A percentile compares a stretch with the other conserved stretches of the same genome.
Evolutionary conservation across 2,797 vertebrate species (phyloP).

Genomic region (Euthynnus affinis): DNA sequence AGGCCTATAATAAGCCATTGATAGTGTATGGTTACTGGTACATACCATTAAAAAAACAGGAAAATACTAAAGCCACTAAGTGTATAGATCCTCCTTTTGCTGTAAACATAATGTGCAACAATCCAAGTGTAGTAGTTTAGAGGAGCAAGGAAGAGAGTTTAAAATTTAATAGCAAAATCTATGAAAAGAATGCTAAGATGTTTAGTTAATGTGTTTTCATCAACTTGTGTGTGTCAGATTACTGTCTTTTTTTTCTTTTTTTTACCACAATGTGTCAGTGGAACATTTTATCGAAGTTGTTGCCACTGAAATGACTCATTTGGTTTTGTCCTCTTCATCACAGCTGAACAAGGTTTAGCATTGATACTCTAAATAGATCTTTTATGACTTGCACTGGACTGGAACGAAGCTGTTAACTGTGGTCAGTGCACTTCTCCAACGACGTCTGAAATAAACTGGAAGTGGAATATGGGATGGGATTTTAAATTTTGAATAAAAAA

Average conservation of each 20-base stretch:
- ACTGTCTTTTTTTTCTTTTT: background rate
- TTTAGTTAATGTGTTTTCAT: conserved; percentile 6
- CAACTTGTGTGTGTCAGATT: background rate
- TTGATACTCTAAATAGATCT: background rate
- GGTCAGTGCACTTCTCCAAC: background rate
- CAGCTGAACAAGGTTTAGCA: background rate
- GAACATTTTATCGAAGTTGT: background rate
- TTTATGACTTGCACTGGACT: background rate
- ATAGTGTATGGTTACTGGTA: background rate
- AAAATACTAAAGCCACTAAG: background rate
- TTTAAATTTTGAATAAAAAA: background rate
- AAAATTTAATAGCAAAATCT: no score
- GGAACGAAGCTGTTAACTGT: background rate
- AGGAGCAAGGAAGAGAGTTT: background rate
- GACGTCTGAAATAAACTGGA: background rate
- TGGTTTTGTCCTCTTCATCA: background rate
- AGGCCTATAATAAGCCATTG: no score
- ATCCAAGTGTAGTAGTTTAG: no score
- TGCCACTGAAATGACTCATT: background rate
- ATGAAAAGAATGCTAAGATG: background rate
- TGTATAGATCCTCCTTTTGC: background rate
- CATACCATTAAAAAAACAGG: no score
- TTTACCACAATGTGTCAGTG: background rate
- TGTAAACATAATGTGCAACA: background rate
- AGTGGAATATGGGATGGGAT: background rate